Base-by-base conservation (phyloP, 2,113 vertebrate genomes). In the Phaethon lepturus region DNA sequence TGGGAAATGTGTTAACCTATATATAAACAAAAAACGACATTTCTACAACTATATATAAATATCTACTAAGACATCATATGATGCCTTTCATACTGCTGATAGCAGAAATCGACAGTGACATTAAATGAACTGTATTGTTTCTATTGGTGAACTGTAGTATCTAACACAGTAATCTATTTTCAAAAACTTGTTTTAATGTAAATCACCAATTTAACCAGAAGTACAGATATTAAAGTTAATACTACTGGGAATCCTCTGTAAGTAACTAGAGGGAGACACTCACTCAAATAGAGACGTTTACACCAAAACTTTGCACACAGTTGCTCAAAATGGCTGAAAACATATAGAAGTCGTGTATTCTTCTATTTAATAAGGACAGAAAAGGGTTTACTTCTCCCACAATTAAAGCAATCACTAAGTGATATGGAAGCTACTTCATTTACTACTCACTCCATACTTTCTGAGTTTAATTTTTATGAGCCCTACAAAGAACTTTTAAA, bases 401-500 rank as follows among this genome's bases (percentile, higher is more conserved):
- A 86, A 59, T n/a, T 74, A 91, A 71, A 63, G 42, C 28, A 67
- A 76, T 59, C 59, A 45, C 55, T 50, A 44, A 52, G 14, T 13
- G 23, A 44, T 33, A 47, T 1, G 6, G 63, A 71, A 64, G 31
- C 2, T 50, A 33, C 23, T 74, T 77, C 18, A 45, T 71, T 89
- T 97, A 67, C 44, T 29, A 26, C 50, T 90, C 1, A 4, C 53
- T 81, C 84, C 35, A 2, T 73, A 47, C 47, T 84, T 88, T 53
- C 67, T 91, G 47, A 22, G 55, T 89, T 90, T 92, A 72, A 67
- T 86, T 94, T 91, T 35, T 49, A n/a, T 6, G 18, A 91, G 29
- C 19, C 22, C 10, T 68, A 80, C 47, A 56, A 67, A 90, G 47
- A 47, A 84, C 56, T 69, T 86, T 84, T 66, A 68, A 81, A 94